phyloP scores from a whole-genome alignment of 2,797 vertebrate genomes.

The Mormyrus hasselquistii region DNA sequence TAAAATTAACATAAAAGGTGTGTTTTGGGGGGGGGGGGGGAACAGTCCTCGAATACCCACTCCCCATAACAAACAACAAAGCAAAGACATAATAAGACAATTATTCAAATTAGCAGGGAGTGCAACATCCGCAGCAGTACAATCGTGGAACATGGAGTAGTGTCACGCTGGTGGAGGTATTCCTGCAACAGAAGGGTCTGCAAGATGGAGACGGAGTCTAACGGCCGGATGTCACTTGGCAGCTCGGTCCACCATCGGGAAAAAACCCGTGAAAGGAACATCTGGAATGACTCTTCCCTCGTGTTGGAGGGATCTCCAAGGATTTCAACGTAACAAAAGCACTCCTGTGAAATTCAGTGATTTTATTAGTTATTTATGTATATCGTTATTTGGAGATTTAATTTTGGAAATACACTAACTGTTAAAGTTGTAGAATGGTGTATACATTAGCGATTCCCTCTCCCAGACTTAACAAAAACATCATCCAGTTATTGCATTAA shows the following conservation, averaged over 20 bases:
- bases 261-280: background rate
- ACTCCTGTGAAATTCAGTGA: background rate
- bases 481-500: background rate
- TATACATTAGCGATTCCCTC: background rate
- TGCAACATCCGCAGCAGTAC: background rate
- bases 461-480: background rate
- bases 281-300: background rate
- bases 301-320: background rate
- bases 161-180: background rate
- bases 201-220: background rate
- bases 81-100: background rate
- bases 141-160: background rate
- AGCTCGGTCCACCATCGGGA: background rate
- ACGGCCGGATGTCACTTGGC: background rate
- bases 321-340: background rate
- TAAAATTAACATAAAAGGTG: background rate
- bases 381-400: background rate
- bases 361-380: background rate
- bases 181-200: background rate
- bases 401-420: background rate
- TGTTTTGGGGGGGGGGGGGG: background rate
- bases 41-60: background rate
- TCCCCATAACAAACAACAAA: background rate
- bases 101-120: background rate
- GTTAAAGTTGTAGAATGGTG: background rate